phyloP scores from a whole-genome alignment of 1,140 invertebrate genomes.

The Zeugodacus cucurbitae region DNA sequence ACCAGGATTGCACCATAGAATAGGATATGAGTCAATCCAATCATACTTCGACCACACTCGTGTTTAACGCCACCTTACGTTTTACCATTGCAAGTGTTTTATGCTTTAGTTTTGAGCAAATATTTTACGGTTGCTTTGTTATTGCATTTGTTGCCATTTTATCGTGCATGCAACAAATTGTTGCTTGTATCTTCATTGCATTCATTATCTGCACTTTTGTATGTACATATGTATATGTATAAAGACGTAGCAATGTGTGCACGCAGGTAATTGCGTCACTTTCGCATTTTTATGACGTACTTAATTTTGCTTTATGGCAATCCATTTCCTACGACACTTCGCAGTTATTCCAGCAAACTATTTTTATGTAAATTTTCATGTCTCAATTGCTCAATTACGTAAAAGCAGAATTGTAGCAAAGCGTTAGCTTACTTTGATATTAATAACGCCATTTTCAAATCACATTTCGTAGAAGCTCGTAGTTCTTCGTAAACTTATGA shows the following conservation, averaged over 20 bases:
- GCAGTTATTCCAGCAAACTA: not conserved
- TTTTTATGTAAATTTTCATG: not conserved
- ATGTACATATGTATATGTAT: not conserved
- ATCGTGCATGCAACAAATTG: constrained; percentile 15
- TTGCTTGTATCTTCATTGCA: not conserved
- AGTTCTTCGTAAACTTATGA: too few relatives aligned
- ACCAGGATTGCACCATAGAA: too few relatives aligned
- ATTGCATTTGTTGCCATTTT: constrained; percentile 2
- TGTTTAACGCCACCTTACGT: not conserved
- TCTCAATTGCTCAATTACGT: not conserved
- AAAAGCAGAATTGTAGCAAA: too few relatives aligned
- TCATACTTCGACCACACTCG: too few relatives aligned
- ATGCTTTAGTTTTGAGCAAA: not conserved
- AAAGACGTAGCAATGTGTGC: too few relatives aligned
- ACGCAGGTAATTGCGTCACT: not conserved
- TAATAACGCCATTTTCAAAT: too few relatives aligned
- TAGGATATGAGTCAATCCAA: too few relatives aligned
- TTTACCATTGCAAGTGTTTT: not conserved
- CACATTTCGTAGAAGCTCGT: too few relatives aligned
- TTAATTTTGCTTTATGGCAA: not conserved
- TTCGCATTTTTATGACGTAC: not conserved
- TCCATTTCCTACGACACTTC: not conserved
- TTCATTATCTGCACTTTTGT: not conserved
- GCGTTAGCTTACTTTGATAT: too few relatives aligned
- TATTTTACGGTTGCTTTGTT: not conserved